A percentile compares a stretch with the other conserved stretches of the same genome.
phyloP scores from a whole-genome alignment of 2,797 vertebrate genomes.

The Neomorphus geoffroyi region DNA sequence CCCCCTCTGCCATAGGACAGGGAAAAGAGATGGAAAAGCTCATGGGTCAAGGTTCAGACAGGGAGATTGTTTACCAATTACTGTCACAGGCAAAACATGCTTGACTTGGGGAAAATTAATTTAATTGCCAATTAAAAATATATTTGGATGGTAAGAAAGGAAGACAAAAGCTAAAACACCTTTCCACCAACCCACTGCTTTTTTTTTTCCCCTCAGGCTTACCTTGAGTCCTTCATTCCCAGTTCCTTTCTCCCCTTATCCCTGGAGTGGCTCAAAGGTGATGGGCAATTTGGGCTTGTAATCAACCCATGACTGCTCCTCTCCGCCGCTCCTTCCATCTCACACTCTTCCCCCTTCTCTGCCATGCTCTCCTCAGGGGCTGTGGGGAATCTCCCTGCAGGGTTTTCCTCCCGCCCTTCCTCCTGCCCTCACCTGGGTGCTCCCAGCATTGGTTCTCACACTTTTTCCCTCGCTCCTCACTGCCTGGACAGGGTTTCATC shows the following conservation, averaged over 20 bases:
- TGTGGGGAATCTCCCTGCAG: too few species aligned
- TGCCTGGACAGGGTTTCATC: too few species aligned
- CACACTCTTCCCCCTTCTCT: background rate
- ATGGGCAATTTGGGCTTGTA: background rate
- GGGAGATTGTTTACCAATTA: background rate
- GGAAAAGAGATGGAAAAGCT: background rate
- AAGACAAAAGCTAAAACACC: background rate
- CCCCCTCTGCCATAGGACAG: background rate
- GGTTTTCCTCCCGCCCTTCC: background rate
- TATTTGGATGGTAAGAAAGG: background rate
- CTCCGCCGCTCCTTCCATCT: rapidly evolving
- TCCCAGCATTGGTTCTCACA: background rate
- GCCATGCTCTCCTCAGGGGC: rapidly evolving
- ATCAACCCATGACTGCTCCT: too few species aligned
- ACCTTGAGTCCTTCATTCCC: too few species aligned
- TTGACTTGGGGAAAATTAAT: background rate
- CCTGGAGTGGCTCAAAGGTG: rapidly evolving
- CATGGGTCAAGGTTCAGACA: background rate
- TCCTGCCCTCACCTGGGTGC: background rate
- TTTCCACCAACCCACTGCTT: background rate
- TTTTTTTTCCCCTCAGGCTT: background rate
- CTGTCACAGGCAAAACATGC: background rate
- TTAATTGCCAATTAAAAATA: background rate
- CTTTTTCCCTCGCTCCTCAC: too few species aligned
- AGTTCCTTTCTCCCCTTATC: background rate